phyloP scores from a whole-genome alignment of 1,140 invertebrate species.

The Portunus trituberculatus region DNA sequence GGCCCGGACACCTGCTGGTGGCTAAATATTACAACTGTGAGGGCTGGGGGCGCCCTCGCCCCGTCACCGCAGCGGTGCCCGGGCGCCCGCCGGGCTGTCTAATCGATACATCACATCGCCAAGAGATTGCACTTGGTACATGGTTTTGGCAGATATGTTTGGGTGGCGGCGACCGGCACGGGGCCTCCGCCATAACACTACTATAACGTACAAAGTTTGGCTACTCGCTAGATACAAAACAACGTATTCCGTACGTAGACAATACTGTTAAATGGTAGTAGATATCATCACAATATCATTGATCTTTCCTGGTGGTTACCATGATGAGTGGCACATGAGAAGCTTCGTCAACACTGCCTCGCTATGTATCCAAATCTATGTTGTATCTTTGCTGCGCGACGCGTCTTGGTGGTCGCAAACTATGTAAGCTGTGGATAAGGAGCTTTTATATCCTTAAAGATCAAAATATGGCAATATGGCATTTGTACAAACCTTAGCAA shows the following conservation, averaged over 20 bases:
- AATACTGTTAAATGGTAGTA: constrained; percentile 75
- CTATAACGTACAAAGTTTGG: constrained; percentile 74
- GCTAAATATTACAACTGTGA: constrained; percentile 64
- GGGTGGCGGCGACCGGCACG: constrained; percentile 54
- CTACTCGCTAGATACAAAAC: constrained; percentile 74
- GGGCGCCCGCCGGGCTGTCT: constrained; percentile 48
- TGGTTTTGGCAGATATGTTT: constrained; percentile 75
- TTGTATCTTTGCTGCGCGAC: too few species aligned
- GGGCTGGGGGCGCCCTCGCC: constrained; percentile 28
- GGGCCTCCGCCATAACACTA: constrained; percentile 67
- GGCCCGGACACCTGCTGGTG: constrained; percentile 52
- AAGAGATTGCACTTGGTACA: constrained; percentile 76
- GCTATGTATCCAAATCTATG: constrained; percentile 71
- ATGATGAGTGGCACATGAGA: constrained; percentile 72
- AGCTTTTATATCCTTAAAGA: constrained; percentile 59
- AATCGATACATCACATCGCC: constrained; percentile 74
- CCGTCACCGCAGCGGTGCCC: constrained; percentile 46
- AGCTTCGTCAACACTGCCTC: constrained; percentile 65
- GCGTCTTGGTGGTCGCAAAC: constrained; percentile 46
- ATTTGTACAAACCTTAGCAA: constrained; percentile 76
- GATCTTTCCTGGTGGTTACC: constrained; percentile 49
- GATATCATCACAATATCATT: constrained; percentile 66
- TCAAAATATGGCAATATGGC: constrained; percentile 75
- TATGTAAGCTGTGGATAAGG: constrained; percentile 55
- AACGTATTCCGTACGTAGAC: constrained; percentile 73